Evolutionary conservation across 2,797 vertebrate species (phyloP), one percentile per base, ranked within the genome.

Genomic region (Phrynocephalus forsythii): DNA sequence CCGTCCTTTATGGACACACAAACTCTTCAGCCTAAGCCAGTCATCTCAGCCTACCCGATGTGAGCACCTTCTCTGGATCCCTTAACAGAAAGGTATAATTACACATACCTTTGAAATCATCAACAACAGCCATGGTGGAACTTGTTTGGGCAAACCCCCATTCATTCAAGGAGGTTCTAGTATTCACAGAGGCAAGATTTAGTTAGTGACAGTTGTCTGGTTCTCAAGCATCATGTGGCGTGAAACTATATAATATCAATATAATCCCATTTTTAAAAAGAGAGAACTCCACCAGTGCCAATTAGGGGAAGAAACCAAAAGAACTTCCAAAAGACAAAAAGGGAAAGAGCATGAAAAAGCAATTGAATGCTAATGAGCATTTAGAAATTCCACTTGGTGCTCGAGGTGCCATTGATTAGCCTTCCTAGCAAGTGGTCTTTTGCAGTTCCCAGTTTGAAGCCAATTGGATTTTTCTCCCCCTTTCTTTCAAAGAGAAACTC

Each of bases 371-470:
- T 91, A 90, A 86, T 56, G 84, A 92, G 78, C 48, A 88, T 79
- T 79, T 85, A 33, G 92, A 92, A 90, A 92, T 85, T 91, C 86
- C 30, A 81, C n/a, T 81, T 81, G 52, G 18, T 56, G 52, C 79
- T 90, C 88, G 86, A 90, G 73, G 38, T 85, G 33, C 33, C 73
- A 88, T 66, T 89, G 79, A 91, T 92, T 92, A 92, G 30, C 28
- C 86, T 91, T 56, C 76, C 66, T 91, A 86, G 76, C 16, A 92
- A 93, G 82, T 9, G 88, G 13, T 83, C 80, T 69, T 69, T 93
- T 91, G 89, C 78, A 82, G 30, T 73, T 93, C 90, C 69, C 88
- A 84, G 33, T 90, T 91, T 90, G 93, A 94, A 92, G 56, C 67
- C 91, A 94, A 86, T 3, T 71, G 86, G 18, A 20, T 66, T 89